phyloP scores from a whole-genome alignment of 2,888 invertebrate genomes.

The Scrobipalpa atriplicella region DNA sequence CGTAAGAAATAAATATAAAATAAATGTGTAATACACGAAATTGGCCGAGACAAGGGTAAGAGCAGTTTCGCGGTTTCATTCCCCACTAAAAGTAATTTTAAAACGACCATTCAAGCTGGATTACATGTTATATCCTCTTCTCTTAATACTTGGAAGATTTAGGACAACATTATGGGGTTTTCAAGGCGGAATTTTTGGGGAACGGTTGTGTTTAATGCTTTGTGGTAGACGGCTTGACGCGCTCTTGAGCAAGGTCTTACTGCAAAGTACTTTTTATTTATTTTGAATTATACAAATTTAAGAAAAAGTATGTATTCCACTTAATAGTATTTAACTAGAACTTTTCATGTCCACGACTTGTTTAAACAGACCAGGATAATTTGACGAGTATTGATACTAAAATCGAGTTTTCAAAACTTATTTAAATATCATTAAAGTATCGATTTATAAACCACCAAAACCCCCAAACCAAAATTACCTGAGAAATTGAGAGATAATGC shows the following conservation, averaged over 20 bases:
- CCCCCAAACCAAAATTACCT: constrained; percentile 11
- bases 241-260: neutral
- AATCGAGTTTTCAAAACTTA: neutral
- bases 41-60: constrained; percentile 35
- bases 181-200: constrained; percentile 42
- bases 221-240: constrained; percentile 32
- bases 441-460: constrained; percentile 2
- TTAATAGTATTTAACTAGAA: no score
- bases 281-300: neutral
- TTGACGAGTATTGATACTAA: no score
- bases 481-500: constrained; percentile 7
- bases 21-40: constrained; percentile 33
- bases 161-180: constrained; percentile 40
- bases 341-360: no score
- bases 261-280: neutral
- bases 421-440: constrained; percentile 2
- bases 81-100: constrained; percentile 43
- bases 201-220: constrained; percentile 36
- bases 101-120: constrained; percentile 38
- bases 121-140: constrained; percentile 42
- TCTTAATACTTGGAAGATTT: constrained; percentile 36
- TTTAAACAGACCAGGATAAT: no score
- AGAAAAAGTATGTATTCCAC: neutral
- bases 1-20: constrained; percentile 32
- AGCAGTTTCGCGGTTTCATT: constrained; percentile 39